Percentiles rank a stretch among this genome's conserved stretches.
Conservation (phyloP, 2,888 invertebrate genomes). For the Mayetiola destructor region DNA sequence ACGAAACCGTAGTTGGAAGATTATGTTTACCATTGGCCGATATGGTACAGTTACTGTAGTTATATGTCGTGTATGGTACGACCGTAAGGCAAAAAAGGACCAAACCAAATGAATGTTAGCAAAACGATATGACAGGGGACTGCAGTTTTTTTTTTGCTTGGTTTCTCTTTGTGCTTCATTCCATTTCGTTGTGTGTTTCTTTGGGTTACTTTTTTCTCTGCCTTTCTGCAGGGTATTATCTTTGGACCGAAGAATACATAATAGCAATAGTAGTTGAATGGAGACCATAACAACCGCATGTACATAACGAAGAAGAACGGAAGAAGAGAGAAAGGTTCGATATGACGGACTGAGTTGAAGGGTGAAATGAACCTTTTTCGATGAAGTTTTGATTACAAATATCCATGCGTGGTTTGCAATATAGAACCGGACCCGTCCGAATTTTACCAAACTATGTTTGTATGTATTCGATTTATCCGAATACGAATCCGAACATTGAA, state of each 20-base stretch:
- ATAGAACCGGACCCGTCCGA: no score
- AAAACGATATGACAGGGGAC: conserved; percentile 9
- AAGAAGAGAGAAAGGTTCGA: not conserved
- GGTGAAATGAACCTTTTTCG: conserved; percentile 1
- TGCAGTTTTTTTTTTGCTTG: not conserved
- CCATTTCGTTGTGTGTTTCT: not conserved
- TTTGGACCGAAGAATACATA: conserved; percentile 5
- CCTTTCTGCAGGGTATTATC: not conserved
- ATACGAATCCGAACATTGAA: no score
- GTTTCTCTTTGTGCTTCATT: not conserved
- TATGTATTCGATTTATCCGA: no score
- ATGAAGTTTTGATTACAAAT: conserved; percentile 2
- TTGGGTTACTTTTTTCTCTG: not conserved
- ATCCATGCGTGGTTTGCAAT: not conserved
- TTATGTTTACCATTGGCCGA: conserved; percentile 6
- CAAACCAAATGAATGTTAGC: conserved; percentile 1
- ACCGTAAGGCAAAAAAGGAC: no score
- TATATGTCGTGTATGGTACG: no score
- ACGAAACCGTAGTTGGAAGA: not conserved
- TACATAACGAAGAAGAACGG: conserved; percentile 2
- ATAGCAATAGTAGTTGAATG: conserved; percentile 5
- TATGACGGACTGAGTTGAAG: not conserved
- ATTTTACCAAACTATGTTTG: no score
- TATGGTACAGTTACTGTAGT: not conserved
- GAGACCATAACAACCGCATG: conserved; percentile 6